phyloP scores from a whole-genome alignment of 2,888 invertebrate genomes.

The Scrobipalpa atriplicella region DNA sequence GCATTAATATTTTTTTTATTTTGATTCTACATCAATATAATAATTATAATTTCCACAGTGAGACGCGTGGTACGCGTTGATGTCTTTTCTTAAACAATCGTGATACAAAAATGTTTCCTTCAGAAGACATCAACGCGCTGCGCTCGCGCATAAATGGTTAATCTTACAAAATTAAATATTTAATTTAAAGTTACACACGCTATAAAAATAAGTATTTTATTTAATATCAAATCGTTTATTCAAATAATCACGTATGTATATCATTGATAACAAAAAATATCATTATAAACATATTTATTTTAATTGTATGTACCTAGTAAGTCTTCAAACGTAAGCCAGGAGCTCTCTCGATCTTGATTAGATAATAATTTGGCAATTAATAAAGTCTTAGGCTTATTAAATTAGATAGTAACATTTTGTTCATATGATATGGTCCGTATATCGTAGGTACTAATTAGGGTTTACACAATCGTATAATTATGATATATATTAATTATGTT shows the following conservation, averaged over 20 bases:
- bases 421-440: not conserved
- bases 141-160: not conserved
- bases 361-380: conserved; percentile 1
- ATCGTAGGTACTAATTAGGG: no score
- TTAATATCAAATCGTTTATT: not conserved
- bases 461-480: no score
- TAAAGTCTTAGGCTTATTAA: not conserved
- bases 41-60: no score
- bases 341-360: not conserved
- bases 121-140: conserved; percentile 23
- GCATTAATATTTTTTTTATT: no score
- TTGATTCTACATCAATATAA: no score
- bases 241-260: not conserved
- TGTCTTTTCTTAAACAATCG: not conserved
- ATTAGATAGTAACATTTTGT: not conserved
- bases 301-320: not conserved
- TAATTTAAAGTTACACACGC: no score
- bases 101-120: not conserved
- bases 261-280: not conserved
- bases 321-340: conserved; percentile 9
- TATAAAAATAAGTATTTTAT: no score
- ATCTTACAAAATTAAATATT: not conserved
- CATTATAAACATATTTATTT: not conserved
- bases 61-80: no score
- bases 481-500: no score